These are phyloP conservation scores for Saguinus midas DNA, from an alignment of 2,113 vertebrate genomes.

Conservation along the genomic window DNA sequence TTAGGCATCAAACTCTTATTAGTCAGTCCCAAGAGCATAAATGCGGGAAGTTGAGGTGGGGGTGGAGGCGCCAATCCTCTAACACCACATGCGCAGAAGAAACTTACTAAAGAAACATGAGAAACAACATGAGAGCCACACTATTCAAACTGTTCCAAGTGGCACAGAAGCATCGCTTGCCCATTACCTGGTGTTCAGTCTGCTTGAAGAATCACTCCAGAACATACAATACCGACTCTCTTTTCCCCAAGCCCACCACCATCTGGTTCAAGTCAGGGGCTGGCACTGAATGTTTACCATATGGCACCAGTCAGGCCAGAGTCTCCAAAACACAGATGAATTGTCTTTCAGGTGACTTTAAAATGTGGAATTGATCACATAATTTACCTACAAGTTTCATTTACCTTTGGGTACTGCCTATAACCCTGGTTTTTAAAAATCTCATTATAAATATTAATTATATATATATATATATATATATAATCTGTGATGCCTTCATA, in stretches of 20 bases:
- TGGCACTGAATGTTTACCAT: neutral
- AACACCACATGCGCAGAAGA: neutral
- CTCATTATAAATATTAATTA: conserved; percentile 22
- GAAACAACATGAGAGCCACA: neutral
- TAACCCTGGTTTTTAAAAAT: neutral
- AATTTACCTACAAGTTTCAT: neutral
- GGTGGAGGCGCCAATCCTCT: neutral
- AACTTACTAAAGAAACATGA: neutral
- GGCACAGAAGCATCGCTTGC: neutral
- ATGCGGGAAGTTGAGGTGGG: neutral
- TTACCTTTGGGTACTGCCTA: neutral
- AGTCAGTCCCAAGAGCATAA: conserved; percentile 40
- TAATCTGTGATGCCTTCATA: neutral
- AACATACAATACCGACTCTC: neutral
- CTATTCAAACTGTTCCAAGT: neutral
- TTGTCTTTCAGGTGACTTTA: neutral
- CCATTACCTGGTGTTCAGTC: neutral
- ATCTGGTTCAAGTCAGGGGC: neutral
- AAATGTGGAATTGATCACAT: neutral
- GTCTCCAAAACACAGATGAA: neutral
- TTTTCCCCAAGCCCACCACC: neutral
- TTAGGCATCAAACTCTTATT: conserved; percentile 47
- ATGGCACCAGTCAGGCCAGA: neutral
- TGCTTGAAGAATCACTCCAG: neutral
- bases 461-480: neutral